These are phyloP conservation scores for Chiloscyllium punctatum DNA, from an alignment of 2,797 vertebrate species.

Conservation along the genomic window DNA sequence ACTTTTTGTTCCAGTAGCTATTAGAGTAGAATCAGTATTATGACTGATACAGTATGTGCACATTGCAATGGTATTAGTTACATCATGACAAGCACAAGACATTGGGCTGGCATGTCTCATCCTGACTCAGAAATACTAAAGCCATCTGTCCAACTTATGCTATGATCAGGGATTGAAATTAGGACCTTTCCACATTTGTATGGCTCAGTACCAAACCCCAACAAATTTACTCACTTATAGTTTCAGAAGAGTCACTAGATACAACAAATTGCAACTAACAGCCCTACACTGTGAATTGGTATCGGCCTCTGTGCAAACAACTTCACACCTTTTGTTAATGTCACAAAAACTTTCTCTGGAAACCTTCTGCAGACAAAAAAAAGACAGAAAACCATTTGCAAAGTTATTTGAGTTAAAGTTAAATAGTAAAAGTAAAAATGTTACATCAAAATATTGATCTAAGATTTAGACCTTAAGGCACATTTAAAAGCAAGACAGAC, in stretches of 20 bases:
- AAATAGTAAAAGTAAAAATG: background rate
- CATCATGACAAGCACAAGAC: background rate
- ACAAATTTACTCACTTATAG: background rate
- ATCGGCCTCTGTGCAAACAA: background rate
- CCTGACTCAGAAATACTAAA: background rate
- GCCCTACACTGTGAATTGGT: background rate
- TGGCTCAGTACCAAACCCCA: background rate
- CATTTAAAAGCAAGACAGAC: background rate
- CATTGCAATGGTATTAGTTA: background rate
- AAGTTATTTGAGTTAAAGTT: background rate
- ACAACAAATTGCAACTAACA: background rate
- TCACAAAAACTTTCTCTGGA: background rate
- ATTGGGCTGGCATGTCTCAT: background rate
- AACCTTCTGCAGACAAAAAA: too few species aligned
- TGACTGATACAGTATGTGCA: background rate
- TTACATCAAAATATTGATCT: background rate
- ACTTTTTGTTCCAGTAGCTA: background rate
- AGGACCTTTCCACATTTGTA: background rate
- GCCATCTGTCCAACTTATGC: background rate
- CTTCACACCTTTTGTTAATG: background rate
- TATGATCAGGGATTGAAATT: background rate
- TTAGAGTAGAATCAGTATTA: too few species aligned
- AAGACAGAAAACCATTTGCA: background rate
- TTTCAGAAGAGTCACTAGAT: background rate
- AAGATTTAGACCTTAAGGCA: background rate